Percentiles rank a stretch among this genome's conserved stretches.
These are phyloP conservation scores for Leucoraja erinaceus DNA, from an alignment of 2,113 vertebrate species.

Conservation along the genomic window DNA sequence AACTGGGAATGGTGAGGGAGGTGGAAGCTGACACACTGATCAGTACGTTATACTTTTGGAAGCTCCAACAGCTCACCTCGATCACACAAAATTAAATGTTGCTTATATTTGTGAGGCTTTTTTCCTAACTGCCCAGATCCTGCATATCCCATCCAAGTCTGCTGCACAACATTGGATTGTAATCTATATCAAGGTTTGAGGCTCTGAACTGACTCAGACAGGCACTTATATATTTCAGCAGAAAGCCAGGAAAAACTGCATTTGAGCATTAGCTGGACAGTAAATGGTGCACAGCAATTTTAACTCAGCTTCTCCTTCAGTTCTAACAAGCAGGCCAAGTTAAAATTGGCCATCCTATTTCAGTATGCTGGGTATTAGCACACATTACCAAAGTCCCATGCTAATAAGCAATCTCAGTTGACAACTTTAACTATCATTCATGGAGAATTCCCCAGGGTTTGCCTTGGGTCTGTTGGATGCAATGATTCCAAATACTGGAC, in stretches of 20 bases:
- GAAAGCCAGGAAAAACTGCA: not conserved
- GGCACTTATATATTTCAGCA: too few relatives aligned
- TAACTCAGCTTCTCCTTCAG: not conserved
- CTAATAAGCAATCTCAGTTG: not conserved
- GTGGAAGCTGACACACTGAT: not conserved
- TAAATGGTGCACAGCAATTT: conserved; percentile 2
- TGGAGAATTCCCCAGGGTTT: not conserved
- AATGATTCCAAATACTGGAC: not conserved
- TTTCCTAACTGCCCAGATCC: not conserved
- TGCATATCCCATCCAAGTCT: not conserved
- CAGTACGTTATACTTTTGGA: not conserved
- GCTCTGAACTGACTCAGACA: not conserved
- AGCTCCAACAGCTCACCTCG: not conserved
- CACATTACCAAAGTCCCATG: not conserved
- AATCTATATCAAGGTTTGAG: not conserved
- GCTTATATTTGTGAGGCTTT: not conserved
- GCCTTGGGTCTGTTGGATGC: not conserved
- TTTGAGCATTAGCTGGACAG: not conserved
- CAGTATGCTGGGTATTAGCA: not conserved
- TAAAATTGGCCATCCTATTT: not conserved
- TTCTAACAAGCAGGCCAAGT: not conserved
- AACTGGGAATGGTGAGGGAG: too few relatives aligned
- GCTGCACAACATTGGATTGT: not conserved
- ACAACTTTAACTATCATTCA: not conserved
- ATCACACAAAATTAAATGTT: not conserved